Evolutionary conservation across 2,888 invertebrate species (phyloP), one percentile per base, ranked within the genome.

Genomic region (Thumatha senex): DNA sequence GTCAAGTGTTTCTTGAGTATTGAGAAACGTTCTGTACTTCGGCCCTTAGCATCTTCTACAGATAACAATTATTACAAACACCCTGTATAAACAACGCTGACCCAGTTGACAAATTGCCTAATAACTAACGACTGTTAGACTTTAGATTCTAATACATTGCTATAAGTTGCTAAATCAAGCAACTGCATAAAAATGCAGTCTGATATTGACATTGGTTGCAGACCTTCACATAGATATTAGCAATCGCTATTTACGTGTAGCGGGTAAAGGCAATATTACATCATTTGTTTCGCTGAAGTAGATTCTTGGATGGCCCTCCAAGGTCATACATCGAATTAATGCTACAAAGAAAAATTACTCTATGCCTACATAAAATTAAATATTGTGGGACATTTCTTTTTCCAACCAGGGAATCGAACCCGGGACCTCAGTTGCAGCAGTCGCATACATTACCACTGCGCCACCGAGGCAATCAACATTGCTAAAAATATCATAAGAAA

Each of bases 181-280:
- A 29, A 36, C 54, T 34, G 24, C 14, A 33, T 36, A 48, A 48
- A 56, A 57, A 53, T 59, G 45, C 58, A 60, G 58, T 61, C 74
- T 74, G 76, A 73, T 76, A 82, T 72, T 86, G 85, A 86, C 87
- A 88, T 89, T 87, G 82, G 68, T 60, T 65, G 70, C 72, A 70
- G 74, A 77, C 83, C 82, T 84, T 81, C 78, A 76, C 79, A 81
- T 71, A 78, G 61, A 69, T 76, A 69, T 68, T 62, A 69, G 52
- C 30, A 45, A 56, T 65, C 57, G 57, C 55, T 54, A 64, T 61
- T 44, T 41, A 55, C 33, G 48, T 54, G 41, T 56, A 56, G 61
- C 14, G 35, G 12, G 41, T 40, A 41, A 51, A 55, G 43, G 49
- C 54, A 62, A 48, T 51, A 46, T 33, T 40, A 47, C 34, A 35